These are phyloP conservation scores for Chunga burmeisteri DNA, from an alignment of 2,113 vertebrate species.

Conservation along the genomic window DNA sequence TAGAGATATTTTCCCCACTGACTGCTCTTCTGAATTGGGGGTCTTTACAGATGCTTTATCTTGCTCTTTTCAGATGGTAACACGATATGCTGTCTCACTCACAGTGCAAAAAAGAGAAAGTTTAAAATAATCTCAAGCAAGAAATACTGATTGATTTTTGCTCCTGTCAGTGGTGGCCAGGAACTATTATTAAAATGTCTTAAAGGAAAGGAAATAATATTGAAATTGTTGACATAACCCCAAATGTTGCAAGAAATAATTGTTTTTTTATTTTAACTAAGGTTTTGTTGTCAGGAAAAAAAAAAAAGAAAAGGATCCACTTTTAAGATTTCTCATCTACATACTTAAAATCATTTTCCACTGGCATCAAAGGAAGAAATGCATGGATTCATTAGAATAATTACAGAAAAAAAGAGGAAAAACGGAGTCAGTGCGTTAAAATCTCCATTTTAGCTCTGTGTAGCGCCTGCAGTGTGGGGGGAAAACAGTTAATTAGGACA, in stretches of 20 bases:
- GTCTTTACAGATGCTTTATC: conserved; percentile 31
- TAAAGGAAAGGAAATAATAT: conserved; percentile 9
- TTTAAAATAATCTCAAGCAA: conserved; percentile 27
- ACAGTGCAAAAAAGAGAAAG: conserved; percentile 17
- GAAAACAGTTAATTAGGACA: conserved; percentile 66
- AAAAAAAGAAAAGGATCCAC: neutral
- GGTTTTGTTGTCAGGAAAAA: conserved; percentile 10
- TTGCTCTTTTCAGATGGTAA: conserved; percentile 24
- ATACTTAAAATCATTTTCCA: conserved; percentile 53
- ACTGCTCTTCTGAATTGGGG: conserved; percentile 1
- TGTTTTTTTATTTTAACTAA: neutral
- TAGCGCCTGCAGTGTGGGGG: conserved; percentile 8
- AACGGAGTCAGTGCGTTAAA: neutral
- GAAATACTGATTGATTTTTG: neutral
- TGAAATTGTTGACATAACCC: neutral
- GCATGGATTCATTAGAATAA: conserved; percentile 57
- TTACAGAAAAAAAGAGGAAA: neutral
- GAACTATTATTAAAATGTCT: conserved; percentile 1
- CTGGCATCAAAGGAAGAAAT: conserved; percentile 37
- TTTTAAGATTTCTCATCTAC: conserved; percentile 62
- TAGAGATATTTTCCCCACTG: neutral
- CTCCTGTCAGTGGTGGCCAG: neutral
- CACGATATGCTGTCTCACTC: neutral
- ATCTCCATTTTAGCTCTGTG: conserved; percentile 36
- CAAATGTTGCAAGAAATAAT: conserved; percentile 19